Percentiles rank a stretch among this genome's conserved stretches.
These are phyloP conservation scores for Montipora cactus DNA, from an alignment of 64 coral and sea anemone species.

Conservation along the genomic window DNA sequence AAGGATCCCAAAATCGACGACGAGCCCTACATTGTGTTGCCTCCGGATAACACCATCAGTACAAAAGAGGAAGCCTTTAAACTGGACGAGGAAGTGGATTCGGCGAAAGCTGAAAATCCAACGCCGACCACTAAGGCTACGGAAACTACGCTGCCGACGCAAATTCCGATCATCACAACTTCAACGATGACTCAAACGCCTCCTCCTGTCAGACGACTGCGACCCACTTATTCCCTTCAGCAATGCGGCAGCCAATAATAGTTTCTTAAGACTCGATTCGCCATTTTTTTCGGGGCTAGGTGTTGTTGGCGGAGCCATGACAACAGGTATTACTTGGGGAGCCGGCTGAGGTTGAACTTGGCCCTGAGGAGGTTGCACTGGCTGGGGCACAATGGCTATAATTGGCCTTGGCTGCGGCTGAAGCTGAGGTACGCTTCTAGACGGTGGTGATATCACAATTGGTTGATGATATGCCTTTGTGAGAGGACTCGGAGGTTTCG, in stretches of 20 bases:
- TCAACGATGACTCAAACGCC: background rate
- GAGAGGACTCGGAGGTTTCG: background rate
- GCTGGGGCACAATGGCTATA: background rate
- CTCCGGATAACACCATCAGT: conserved; percentile 36
- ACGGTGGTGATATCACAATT: background rate
- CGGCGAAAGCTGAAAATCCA: background rate
- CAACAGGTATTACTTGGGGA: conserved; percentile 5
- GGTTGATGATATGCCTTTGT: background rate
- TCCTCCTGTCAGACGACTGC: conserved; percentile 5
- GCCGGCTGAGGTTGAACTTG: conserved; percentile 3
- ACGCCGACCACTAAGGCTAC: background rate
- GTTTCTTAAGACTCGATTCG: conserved; percentile 11
- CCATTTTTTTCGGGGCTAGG: background rate
- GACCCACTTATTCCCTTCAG: background rate
- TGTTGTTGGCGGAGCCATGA: background rate
- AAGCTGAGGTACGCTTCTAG: background rate
- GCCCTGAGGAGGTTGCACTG: background rate
- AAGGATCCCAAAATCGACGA: conserved; percentile 21
- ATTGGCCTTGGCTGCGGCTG: conserved; percentile 20
- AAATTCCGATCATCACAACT: background rate
- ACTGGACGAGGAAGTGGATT: conserved; percentile 1
- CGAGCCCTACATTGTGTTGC: conserved; percentile 32
- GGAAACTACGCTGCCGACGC: background rate
- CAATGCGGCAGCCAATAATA: conserved; percentile 21
- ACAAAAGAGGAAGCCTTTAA: conserved; percentile 24